Evolutionary conservation across 2,113 vertebrate species (phyloP), one percentile per base, ranked within the genome.

Genomic region (Megaptera novaeangliae): DNA sequence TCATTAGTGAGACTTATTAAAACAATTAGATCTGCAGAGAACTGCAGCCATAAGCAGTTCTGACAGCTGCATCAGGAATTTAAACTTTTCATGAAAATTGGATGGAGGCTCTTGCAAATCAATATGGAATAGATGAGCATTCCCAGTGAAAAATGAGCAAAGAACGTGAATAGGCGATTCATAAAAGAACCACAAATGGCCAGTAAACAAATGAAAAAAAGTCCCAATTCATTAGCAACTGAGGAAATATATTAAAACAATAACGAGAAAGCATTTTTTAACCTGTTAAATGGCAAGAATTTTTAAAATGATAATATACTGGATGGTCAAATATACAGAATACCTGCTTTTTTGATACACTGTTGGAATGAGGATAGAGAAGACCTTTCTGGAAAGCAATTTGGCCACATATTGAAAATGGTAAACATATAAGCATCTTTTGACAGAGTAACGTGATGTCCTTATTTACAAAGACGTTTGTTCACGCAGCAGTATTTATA

Each of bases 11-110:
- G 34, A 89, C 86, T 93, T 97, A 97, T 93, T 90, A 95, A 93
- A 89, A 91, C 97, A 97, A 97, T 97, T 93, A 95, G 83, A 75
- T 63, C 68, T 55, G 55, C 66, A 57, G 61, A 95, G 93, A 95
- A 96, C 95, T 95, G 95, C 87, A 72, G 31, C 78, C 68, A 0
- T 97, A 97, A 95, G 97, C 97, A 13, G 44, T 95, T 89, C 92
- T 97, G 96, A 92, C 98, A 96, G 97, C 97, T 97, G 96, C 7
- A 7, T 13, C 0, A 5, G 52, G 80, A 78, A 96, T 96, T 89
- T 92, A 98, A 95, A 80, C 86, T 96, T 97, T 95, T 97, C 97
- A 97, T 97, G 97, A 96, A 95, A 95, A 95, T 25, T 36, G 87
- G 69, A 88, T 5, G 23, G 63, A 96, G 49, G 18, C 52, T 90